Base-by-base conservation (phyloP, 2,888 invertebrate species). In the Polietes domitor region DNA sequence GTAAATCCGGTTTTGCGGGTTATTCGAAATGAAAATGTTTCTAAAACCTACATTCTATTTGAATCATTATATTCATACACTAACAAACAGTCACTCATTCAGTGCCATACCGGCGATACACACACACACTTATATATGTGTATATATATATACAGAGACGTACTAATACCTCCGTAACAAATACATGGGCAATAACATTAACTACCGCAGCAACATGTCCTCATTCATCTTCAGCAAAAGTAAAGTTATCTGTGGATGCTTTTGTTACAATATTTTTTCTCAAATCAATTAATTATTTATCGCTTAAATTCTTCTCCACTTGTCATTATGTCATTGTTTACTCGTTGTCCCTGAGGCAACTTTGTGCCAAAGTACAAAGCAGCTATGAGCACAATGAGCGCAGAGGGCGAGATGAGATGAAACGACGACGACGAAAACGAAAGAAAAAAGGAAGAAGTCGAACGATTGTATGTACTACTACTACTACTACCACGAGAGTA, bases 321-420 rank as follows among this genome's bases (percentile, higher is more conserved):
- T 91, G 91, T 90, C 91, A 90, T 91, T 90, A 90, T 90, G 91
- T 90, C 91, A 91, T 91, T 91, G 91, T 90, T 91, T 91, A 89
- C 90, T 89, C 90, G 89, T 89, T 89, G 89, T 87, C 89, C 87
- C 74, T 82, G 79, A 73, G 75, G 84, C 81, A 81, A 81, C 81
- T 78, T 81, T 78, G 81, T 84, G 76, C 81, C 81, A 84, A 79
- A 78, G 61, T 76, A 84, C 84, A 78, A 47, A 80, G 72, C 47
- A 78, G 47, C 28, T 5, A 26, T 26, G 55, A 7, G 47, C 37
- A 65, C 47, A 19, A 7, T 12, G 10, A 47, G 65, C 58, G 41
- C 37, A 43, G 12, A 58, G 53, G 76, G 17, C 21, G 71, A 81
- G 12, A 55, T n/a, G 63, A 4, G 47, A n/a, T n/a, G 37, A 32